Conservation (phyloP, 2,797 vertebrate genomes). For the Phalloptychus januarius region DNA sequence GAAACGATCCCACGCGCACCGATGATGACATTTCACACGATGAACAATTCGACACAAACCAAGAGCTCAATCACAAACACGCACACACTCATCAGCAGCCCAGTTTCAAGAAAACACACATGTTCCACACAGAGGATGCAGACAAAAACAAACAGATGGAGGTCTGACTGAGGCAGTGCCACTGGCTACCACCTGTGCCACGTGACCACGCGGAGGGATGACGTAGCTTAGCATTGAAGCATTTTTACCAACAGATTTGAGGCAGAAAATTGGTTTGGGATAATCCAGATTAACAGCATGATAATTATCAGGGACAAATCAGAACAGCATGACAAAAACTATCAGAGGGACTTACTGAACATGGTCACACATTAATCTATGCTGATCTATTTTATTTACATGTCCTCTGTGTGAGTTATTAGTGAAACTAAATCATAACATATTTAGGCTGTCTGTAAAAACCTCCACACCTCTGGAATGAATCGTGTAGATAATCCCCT, state of each 20-base stretch:
- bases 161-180: conserved; percentile 60
- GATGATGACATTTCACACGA: conserved; percentile 36
- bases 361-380: conserved; percentile 58
- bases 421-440: conserved; percentile 14
- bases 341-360: conserved; percentile 24
- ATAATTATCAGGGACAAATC: conserved; percentile 33
- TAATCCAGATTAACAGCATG: conserved; percentile 29
- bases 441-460: conserved; percentile 18
- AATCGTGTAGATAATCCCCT: conserved; percentile 36
- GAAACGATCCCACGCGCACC: conserved; percentile 22
- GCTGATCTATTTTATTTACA: conserved; percentile 41
- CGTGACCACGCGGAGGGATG: conserved; percentile 53
- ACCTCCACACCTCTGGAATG: conserved; percentile 18
- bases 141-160: conserved; percentile 43
- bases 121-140: conserved; percentile 13
- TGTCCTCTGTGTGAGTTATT: conserved; percentile 35
- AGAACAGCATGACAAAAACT: conserved; percentile 57
- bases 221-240: conserved; percentile 38
- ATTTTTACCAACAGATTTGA: conserved; percentile 1
- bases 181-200: conserved; percentile 73
- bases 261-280: conserved; percentile 3
- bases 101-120: conserved; percentile 36
- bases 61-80: conserved; percentile 23
- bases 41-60: conserved; percentile 16
- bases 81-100: conserved; percentile 44